Conservation (phyloP, 1,140 invertebrate species). For the Oppia nitens region DNA sequence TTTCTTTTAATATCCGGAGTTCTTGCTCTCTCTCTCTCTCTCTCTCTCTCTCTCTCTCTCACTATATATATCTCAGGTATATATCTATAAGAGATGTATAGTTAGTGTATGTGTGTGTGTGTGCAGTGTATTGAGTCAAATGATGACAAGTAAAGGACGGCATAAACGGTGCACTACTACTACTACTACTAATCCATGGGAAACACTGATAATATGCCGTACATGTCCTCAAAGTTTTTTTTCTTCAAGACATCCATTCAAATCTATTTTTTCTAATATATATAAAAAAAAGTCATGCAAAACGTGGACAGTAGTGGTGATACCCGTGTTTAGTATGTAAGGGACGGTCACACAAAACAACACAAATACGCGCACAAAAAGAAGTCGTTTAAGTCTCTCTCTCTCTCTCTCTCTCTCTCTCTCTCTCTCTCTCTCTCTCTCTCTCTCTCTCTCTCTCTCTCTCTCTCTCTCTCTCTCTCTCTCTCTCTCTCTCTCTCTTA, state of each 20-base stretch:
- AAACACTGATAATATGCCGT: not conserved
- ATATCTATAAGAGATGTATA: no score
- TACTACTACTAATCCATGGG: no score
- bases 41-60: no score
- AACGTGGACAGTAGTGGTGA: not conserved
- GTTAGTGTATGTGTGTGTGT: not conserved
- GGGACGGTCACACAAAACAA: not conserved
- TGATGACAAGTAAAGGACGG: not conserved
- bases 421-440: not conserved
- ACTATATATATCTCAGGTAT: no score
- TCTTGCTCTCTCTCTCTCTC: not conserved
- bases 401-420: not conserved
- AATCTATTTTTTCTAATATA: no score
- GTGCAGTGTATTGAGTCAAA: not conserved
- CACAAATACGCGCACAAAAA: not conserved
- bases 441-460: not conserved
- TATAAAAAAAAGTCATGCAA: not conserved
- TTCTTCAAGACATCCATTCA: no score
- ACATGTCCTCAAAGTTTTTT: not conserved
- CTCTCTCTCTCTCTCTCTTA: not conserved
- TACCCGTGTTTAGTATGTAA: not conserved
- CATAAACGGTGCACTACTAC: not conserved
- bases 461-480: not conserved
- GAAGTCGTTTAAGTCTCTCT: no score
- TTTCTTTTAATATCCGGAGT: not conserved